Evolutionary conservation across 2,888 invertebrate genomes (phyloP).

Genomic region (Hetaerina titia): DNA sequence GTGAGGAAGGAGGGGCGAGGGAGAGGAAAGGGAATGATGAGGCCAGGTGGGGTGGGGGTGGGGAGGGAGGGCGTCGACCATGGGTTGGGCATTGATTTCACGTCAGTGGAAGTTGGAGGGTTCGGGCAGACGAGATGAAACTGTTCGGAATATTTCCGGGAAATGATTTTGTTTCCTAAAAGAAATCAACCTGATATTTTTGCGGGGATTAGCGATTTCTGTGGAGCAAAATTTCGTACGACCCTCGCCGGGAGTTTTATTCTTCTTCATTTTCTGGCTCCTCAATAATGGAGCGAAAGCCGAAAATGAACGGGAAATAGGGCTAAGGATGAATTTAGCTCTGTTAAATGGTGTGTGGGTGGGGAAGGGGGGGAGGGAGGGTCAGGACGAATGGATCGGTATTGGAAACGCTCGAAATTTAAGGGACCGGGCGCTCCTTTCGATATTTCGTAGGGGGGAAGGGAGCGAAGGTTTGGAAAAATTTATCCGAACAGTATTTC

Average conservation of each 20-base stretch:
- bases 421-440: neutral
- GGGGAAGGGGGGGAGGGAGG: neutral
- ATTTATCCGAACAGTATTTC: neutral
- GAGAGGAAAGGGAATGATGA: neutral
- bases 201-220: constrained; percentile 4
- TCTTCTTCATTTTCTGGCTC: neutral
- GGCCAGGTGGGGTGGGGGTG: neutral
- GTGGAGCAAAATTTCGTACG: neutral
- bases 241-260: neutral
- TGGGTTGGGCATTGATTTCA: neutral
- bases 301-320: neutral
- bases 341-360: neutral
- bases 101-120: neutral
- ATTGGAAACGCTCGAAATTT: neutral
- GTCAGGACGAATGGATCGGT: neutral
- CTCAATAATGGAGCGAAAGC: neutral
- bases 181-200: neutral
- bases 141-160: constrained; percentile 9
- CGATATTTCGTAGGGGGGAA: neutral
- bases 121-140: neutral
- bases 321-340: neutral
- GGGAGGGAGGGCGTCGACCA: neutral
- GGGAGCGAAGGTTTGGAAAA: neutral
- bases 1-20: neutral
- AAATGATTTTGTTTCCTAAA: constrained; percentile 6